Conservation (phyloP, 2,113 vertebrate genomes). For the Megatriorchis doriae region DNA sequence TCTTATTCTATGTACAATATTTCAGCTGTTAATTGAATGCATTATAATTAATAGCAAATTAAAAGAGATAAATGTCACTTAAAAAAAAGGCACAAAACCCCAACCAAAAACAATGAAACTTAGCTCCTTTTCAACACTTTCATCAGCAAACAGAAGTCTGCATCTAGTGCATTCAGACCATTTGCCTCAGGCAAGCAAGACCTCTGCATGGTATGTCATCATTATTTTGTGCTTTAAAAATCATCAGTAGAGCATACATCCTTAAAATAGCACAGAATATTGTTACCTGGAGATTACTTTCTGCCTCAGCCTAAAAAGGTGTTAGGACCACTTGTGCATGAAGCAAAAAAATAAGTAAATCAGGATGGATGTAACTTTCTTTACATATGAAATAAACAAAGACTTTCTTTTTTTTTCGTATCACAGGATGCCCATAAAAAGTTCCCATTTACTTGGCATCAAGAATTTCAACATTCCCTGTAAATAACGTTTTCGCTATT, state of each 20-base stretch:
- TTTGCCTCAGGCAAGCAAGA: conserved; percentile 52
- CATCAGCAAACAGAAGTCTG: conserved; percentile 34
- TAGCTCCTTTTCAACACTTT: background rate
- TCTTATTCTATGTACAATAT: background rate
- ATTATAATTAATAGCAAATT: background rate
- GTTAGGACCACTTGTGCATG: background rate
- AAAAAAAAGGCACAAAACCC: background rate
- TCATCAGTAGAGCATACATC: background rate
- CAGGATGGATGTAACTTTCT: background rate
- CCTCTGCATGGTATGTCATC: conserved; percentile 45
- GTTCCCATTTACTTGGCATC: background rate
- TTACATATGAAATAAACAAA: background rate
- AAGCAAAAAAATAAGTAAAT: background rate
- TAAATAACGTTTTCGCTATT: background rate
- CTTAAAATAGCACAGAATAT: conserved; percentile 48
- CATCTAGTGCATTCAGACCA: background rate
- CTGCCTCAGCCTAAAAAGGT: background rate
- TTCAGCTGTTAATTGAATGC: background rate
- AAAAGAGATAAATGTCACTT: background rate
- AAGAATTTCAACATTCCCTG: background rate
- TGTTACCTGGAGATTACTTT: conserved; percentile 40
- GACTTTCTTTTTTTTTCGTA: background rate
- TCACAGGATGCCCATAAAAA: background rate
- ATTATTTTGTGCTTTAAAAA: conserved; percentile 57
- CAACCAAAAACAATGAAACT: background rate